Base-by-base conservation (phyloP, 2,113 vertebrate genomes). In the Podocnemis expansa region DNA sequence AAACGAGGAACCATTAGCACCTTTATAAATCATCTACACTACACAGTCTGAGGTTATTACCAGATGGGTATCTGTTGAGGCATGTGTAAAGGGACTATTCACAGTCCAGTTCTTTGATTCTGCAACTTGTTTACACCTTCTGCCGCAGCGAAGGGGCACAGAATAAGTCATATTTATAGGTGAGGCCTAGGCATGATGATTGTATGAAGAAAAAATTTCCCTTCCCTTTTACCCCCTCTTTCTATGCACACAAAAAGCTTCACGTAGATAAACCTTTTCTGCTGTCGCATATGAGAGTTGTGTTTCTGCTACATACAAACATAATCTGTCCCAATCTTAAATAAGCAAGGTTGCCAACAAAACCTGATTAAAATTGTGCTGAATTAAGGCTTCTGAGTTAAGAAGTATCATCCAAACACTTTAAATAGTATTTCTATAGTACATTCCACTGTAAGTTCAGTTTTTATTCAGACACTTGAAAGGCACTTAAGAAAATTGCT, bases 401-500 rank as follows among this genome's bases (percentile, higher is more conserved):
- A 96, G 94, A 96, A 97, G 96, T 94, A 93, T 92, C 97, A 96
- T 93, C 82, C 93, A 94, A 95, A 93, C 86, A 60, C 94, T 92
- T 95, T 93, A 95, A 97, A 95, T 83, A 93, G 93, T 90, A 94
- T 96, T 67, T 95, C 96, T 94, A 54, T 96, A 95, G 92, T 89
- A 87, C 80, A 89, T 93, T 89, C 94, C 96, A 63, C 88, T 89
- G 80, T 93, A 97, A 95, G 94, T 97, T 97, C 93, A 95, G 29
- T 97, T 96, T 96, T 97, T 95, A 96, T 94, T 93, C 94, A 97
- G 95, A 95, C 96, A 94, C 96, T 97, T 97, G 90, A 97, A 97
- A 97, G 27, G 93, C 96, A 97, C 97, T 98, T 97, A 97, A 94
- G 96, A 94, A 97, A 97, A 97, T 97, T 96, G 97, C 96, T 97